phyloP scores from a whole-genome alignment of 2,888 invertebrate species.

The Frankliniella intonsa region DNA sequence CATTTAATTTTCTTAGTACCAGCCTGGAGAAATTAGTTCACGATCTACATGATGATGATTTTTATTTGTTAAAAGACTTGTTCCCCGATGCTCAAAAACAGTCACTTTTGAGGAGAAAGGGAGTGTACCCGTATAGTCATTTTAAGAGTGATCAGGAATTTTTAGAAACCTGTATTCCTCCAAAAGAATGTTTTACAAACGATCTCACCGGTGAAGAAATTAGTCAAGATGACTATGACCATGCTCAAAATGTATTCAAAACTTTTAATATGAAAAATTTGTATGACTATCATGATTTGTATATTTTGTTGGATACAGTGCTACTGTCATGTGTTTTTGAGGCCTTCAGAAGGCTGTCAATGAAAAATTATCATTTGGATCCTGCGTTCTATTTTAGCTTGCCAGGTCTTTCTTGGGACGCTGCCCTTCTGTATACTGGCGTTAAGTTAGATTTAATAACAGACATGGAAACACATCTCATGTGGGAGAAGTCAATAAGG shows the following conservation, averaged over 20 bases:
- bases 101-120: neutral
- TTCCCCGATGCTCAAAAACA: neutral
- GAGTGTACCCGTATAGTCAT: neutral
- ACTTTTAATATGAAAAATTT: neutral
- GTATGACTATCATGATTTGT: neutral
- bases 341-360: neutral
- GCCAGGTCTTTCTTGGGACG: neutral
- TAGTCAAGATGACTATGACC: neutral
- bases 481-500: neutral
- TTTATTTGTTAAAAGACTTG: neutral
- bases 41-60: neutral
- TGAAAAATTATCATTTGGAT: neutral
- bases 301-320: neutral
- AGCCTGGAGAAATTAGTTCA: neutral
- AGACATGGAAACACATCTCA: neutral
- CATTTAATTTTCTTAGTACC: neutral
- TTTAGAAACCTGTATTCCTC: neutral
- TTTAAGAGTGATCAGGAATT: neutral
- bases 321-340: neutral
- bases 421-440: neutral
- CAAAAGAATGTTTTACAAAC: neutral
- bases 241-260: neutral
- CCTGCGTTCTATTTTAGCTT: no score
- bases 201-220: neutral
- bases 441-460: neutral